Percentiles rank a stretch among this genome's conserved stretches.
Evolutionary conservation across 2,113 vertebrate genomes (phyloP).

Genomic region (Leucopsar rothschildi): DNA sequence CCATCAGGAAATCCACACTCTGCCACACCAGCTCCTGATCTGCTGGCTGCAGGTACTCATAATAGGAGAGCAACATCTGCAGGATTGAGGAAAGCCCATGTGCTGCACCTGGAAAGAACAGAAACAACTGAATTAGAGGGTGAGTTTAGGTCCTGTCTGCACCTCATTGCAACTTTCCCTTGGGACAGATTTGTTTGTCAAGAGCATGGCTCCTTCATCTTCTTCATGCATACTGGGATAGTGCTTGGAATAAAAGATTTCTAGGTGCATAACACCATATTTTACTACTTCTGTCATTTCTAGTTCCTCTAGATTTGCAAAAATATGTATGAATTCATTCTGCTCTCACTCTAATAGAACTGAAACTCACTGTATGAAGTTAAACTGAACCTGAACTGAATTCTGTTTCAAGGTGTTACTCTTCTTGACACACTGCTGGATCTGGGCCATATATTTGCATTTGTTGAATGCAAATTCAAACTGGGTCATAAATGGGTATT

Average conservation of each 20-base stretch:
- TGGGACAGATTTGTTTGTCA: not conserved
- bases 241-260: not conserved
- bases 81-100: constrained; percentile 89
- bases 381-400: not conserved
- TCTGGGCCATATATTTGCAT: not conserved
- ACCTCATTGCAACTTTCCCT: not conserved
- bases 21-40: constrained; percentile 89
- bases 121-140: not conserved
- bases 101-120: constrained; percentile 76
- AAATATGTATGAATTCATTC: not conserved
- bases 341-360: not conserved
- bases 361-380: not conserved
- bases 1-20: constrained; percentile 90
- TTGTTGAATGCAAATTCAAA: not conserved
- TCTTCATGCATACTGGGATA: not conserved
- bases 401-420: not conserved
- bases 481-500: not conserved
- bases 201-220: not conserved
- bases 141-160: not conserved
- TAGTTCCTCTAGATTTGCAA: not conserved
- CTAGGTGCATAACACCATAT: not conserved
- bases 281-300: not conserved
- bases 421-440: not conserved
- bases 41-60: constrained; percentile 80
- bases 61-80: constrained; percentile 89